A percentile compares a stretch with the other conserved stretches of the same genome.
phyloP scores from a whole-genome alignment of 1,140 invertebrate genomes.

The Drosophila triauraria region DNA sequence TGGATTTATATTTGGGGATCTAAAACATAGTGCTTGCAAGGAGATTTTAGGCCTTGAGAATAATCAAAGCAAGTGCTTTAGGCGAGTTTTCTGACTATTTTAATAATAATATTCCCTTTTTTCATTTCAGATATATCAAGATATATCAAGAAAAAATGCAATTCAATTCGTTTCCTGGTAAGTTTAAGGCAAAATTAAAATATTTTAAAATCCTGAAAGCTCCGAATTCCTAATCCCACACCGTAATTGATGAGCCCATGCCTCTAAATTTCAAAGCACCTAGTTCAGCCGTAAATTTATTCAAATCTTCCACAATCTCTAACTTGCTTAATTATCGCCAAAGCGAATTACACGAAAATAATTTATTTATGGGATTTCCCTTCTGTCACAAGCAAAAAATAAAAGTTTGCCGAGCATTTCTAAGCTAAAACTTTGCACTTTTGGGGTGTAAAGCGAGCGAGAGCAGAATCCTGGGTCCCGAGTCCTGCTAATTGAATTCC shows the following conservation, averaged over 20 bases:
- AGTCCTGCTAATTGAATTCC: constrained; percentile 65
- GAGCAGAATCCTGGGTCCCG: not conserved
- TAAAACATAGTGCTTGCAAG: not conserved
- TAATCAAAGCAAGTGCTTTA: not conserved
- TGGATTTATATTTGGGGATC: not conserved
- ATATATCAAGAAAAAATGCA: not conserved
- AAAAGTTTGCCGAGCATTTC: not conserved
- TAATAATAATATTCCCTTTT: not conserved
- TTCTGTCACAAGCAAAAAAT: not conserved
- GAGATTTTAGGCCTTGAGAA: not conserved
- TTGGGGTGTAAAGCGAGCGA: not conserved
- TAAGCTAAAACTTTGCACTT: constrained; percentile 29
- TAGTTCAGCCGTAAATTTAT: constrained; percentile 53
- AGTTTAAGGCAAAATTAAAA: not conserved
- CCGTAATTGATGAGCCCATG: constrained; percentile 18
- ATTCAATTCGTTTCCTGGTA: not conserved
- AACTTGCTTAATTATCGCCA: constrained; percentile 42
- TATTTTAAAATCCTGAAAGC: not conserved
- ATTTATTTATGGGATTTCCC: constrained; percentile 42
- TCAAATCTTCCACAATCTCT: constrained; percentile 50
- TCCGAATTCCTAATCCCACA: not conserved
- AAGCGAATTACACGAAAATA: constrained; percentile 44
- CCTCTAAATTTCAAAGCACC: not conserved
- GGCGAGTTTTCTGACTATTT: not conserved
- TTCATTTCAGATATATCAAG: not conserved